phyloP scores from a whole-genome alignment of 2,888 invertebrate species.

The Ophioninae sp. region DNA sequence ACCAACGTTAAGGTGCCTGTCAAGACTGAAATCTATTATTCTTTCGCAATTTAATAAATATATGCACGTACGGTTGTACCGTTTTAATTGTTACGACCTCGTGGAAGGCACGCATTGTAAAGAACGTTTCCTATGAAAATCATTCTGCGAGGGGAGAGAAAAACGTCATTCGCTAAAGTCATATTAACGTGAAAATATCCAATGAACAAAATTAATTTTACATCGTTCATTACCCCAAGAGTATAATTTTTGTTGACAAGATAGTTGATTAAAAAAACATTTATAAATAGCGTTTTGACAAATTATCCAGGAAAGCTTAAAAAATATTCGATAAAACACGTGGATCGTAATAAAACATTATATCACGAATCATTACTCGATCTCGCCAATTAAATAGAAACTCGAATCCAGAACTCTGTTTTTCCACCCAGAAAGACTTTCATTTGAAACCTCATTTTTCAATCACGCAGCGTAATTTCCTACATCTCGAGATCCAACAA shows the following conservation, averaged over 20 bases:
- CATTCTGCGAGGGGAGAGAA: neutral
- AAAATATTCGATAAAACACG: neutral
- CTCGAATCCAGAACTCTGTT: neutral
- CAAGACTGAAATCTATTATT: constrained; percentile 69
- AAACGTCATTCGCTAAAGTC: neutral
- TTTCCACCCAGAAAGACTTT: neutral
- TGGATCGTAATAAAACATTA: neutral
- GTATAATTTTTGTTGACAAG: neutral
- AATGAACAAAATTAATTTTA: neutral
- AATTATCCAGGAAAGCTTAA: neutral
- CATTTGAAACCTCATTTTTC: neutral
- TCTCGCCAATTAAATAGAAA: neutral
- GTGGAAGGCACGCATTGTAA: neutral
- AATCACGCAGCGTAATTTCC: neutral
- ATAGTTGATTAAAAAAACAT: neutral
- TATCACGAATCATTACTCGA: neutral
- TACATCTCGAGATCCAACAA: neutral
- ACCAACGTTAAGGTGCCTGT: constrained; percentile 66
- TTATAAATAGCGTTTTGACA: neutral
- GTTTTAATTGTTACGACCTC: neutral
- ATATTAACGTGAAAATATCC: neutral
- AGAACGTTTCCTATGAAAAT: neutral
- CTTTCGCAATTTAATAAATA: constrained; percentile 48
- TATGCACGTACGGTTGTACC: constrained; percentile 19
- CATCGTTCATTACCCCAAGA: neutral